Evolutionary conservation across 2,888 invertebrate species (phyloP), one percentile per base, ranked within the genome.

Genomic region (Dinocampus coccinellae): DNA sequence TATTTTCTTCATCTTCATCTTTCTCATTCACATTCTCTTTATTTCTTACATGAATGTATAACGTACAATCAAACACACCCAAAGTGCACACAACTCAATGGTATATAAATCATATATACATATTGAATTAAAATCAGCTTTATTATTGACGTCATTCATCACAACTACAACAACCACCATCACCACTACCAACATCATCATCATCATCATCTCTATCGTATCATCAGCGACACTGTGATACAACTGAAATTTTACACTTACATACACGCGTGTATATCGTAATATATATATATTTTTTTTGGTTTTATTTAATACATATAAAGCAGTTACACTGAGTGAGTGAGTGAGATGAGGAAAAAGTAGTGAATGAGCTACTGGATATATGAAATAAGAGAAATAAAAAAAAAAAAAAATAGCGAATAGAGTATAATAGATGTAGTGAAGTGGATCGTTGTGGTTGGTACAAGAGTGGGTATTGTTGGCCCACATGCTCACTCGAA

Each of bases 401-500:
- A n/a, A n/a, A n/a, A n/a, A n/a, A n/a, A n/a, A n/a, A n/a, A n/a
- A n/a, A n/a, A n/a, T n/a, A n/a, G n/a, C n/a, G n/a, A n/a, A n/a
- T n/a, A n/a, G n/a, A n/a, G n/a, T n/a, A n/a, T n/a, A n/a, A n/a
- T n/a, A 82, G 84, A 73, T 76, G 82, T 78, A 83, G 83, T 85
- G 83, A 85, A 85, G 85, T 85, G 83, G n/a, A n/a, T n/a, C 85
- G 83, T 81, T 81, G 84, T 81, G 83, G 82, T 82, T 79, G 81
- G 79, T 77, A 73, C 73, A 78, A 80, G 83, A 86, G 86, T 85
- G 84, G 85, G 83, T 84, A 86, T 86, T 86, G 86, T 86, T 85
- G 85, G 86, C 86, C 86, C 86, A 86, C 86, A 85, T 86, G 86
- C 84, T 85, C 82, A 79, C 78, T 81, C 84, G 81, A 82, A 84